These are phyloP conservation scores for Trogon melanurus DNA, from an alignment of 2,113 vertebrate species.

Conservation along the genomic window DNA sequence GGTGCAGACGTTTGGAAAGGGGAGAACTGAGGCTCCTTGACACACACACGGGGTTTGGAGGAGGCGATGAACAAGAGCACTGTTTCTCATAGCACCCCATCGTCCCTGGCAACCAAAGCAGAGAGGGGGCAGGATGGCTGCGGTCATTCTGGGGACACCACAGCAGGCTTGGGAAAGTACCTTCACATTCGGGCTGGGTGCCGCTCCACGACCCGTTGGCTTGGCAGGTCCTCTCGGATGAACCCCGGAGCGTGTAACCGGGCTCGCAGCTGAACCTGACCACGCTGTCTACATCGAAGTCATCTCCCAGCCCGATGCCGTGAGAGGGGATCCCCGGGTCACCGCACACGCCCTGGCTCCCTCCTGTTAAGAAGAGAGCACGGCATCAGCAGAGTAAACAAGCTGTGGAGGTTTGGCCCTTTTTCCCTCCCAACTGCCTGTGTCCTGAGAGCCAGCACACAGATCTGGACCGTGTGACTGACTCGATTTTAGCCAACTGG, in stretches of 20 bases:
- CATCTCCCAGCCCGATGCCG: constrained; percentile 90
- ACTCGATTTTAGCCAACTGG: too few species aligned
- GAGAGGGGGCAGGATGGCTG: neutral
- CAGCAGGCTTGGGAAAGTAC: constrained; percentile 63
- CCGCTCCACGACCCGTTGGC: constrained; percentile 89
- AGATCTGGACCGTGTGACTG: fast-evolving
- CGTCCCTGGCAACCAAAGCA: neutral
- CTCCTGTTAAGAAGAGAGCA: constrained; percentile 73
- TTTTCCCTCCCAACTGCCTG: fast-evolving
- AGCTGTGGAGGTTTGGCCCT: fast-evolving
- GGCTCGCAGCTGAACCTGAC: constrained; percentile 96
- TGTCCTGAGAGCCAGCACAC: neutral
- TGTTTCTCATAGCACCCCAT: neutral
- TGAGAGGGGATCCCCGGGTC: constrained; percentile 92
- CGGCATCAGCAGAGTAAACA: neutral
- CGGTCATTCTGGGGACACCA: neutral
- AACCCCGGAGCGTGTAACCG: constrained; percentile 87
- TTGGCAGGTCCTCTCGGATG: constrained; percentile 87
- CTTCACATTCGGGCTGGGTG: constrained; percentile 91
- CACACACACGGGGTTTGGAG: fast-evolving
- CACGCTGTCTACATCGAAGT: constrained; percentile 80
- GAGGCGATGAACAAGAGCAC: fast-evolving
- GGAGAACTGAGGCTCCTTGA: neutral
- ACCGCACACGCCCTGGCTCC: constrained; percentile 84
- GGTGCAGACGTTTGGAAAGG: neutral